Evolutionary conservation across 2,113 vertebrate genomes (phyloP).

Genomic region (Caranx ignobilis): DNA sequence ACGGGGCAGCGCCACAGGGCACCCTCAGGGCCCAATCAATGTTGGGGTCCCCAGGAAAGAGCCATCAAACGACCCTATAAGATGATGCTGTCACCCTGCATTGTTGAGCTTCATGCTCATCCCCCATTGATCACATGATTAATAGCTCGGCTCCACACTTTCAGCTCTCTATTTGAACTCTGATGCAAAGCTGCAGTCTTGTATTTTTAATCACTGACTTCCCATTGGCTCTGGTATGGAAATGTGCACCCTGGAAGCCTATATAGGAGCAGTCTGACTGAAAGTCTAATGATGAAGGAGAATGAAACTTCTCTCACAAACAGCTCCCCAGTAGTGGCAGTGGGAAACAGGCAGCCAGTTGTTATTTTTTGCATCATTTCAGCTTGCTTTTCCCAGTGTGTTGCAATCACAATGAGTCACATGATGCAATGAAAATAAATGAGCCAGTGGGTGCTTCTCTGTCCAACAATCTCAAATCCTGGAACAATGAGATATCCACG

Average conservation of each 20-base stretch:
- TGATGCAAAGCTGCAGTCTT: conserved; percentile 68
- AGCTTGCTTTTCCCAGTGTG: conserved; percentile 58
- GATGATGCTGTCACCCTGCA: conserved; percentile 63
- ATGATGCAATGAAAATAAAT: conserved; percentile 83
- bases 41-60: conserved; percentile 79
- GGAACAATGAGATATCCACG: conserved; percentile 86
- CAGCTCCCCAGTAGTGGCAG: conserved; percentile 50
- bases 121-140: conserved; percentile 80
- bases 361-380: conserved; percentile 73
- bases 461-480: conserved; percentile 80
- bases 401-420: conserved; percentile 78
- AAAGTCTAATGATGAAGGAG: conserved; percentile 65
- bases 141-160: conserved; percentile 66
- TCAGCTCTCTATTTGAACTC: conserved; percentile 68
- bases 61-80: conserved; percentile 79
- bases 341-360: conserved; percentile 71
- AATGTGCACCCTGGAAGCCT: conserved; percentile 63
- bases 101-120: conserved; percentile 48
- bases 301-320: conserved; percentile 63
- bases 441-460: conserved; percentile 75
- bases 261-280: conserved; percentile 45
- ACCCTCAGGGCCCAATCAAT: conserved; percentile 86
- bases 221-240: conserved; percentile 62
- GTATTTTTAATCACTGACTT: conserved; percentile 77
- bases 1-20: conserved; percentile 76